phyloP scores from a whole-genome alignment of 2,113 vertebrate species.

The Bujurquina vittata region DNA sequence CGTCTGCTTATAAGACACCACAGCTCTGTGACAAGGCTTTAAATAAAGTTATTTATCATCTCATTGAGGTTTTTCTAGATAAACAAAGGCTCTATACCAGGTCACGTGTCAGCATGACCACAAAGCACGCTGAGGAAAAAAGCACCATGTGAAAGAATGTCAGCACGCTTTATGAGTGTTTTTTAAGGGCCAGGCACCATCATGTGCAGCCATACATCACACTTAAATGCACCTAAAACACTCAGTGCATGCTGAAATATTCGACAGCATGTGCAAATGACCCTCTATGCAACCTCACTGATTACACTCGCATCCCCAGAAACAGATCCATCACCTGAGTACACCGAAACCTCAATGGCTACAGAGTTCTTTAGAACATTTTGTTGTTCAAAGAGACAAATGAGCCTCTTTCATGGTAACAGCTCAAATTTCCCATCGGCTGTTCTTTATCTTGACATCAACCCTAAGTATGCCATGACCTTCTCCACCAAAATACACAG shows the following conservation, averaged over 20 bases:
- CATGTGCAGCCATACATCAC: constrained; percentile 49
- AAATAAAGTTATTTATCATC: constrained; percentile 17
- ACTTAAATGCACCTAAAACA: constrained; percentile 3
- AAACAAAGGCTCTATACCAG: constrained; percentile 28
- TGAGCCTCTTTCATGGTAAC: not conserved
- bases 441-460: constrained; percentile 20
- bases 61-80: constrained; percentile 13
- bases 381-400: constrained; percentile 16
- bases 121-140: constrained; percentile 20
- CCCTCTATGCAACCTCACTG: constrained; percentile 27
- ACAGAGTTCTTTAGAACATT: constrained; percentile 43
- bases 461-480: constrained; percentile 7
- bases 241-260: constrained; percentile 32
- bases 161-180: constrained; percentile 45
- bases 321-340: constrained; percentile 72
- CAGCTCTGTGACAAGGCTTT: not conserved
- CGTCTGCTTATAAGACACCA: not conserved
- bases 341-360: constrained; percentile 33
- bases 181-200: constrained; percentile 35
- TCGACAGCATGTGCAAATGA: constrained; percentile 56
- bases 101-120: constrained; percentile 10
- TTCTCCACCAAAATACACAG: constrained; percentile 31
- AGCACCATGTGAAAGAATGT: not conserved
- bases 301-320: constrained; percentile 50
- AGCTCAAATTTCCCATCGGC: constrained; percentile 23